Evolutionary conservation across 2,888 invertebrate genomes (phyloP).

Genomic region (Erebia epiphron): DNA sequence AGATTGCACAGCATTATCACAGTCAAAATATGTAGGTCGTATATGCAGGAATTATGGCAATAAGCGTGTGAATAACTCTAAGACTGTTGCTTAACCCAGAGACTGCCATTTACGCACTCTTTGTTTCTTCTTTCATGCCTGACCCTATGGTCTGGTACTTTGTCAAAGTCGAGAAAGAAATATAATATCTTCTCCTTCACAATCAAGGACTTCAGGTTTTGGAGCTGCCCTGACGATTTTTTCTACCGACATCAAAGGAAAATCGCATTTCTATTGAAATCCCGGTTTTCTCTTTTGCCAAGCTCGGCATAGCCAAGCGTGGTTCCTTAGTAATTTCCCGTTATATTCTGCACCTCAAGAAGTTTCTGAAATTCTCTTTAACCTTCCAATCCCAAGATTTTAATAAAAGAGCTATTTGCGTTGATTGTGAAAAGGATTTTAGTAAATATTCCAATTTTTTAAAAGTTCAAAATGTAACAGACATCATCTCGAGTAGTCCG

Average conservation of each 20-base stretch:
- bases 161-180: not conserved
- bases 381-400: slow-evolving; percentile 29
- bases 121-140: not conserved
- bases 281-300: slow-evolving; percentile 59
- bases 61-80: not conserved
- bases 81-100: not conserved
- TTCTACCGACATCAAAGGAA: slow-evolving; percentile 62
- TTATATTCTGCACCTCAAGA: slow-evolving; percentile 42
- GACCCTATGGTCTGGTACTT: not conserved
- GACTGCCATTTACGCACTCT: not conserved
- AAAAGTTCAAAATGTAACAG: no score
- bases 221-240: slow-evolving; percentile 44
- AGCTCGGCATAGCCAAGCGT: slow-evolving; percentile 52
- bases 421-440: slow-evolving; percentile 12
- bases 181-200: not conserved
- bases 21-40: no score
- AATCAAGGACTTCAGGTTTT: not conserved
- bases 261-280: slow-evolving; percentile 59
- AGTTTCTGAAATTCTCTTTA: slow-evolving; percentile 34
- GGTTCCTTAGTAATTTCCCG: slow-evolving; percentile 64
- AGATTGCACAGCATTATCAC: no score
- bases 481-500: no score
- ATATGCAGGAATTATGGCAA: not conserved
- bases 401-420: slow-evolving; percentile 11
- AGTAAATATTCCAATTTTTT: no score